These are phyloP conservation scores for Lutjanus erythropterus DNA, from an alignment of 2,113 vertebrate genomes.

Conservation along the genomic window DNA sequence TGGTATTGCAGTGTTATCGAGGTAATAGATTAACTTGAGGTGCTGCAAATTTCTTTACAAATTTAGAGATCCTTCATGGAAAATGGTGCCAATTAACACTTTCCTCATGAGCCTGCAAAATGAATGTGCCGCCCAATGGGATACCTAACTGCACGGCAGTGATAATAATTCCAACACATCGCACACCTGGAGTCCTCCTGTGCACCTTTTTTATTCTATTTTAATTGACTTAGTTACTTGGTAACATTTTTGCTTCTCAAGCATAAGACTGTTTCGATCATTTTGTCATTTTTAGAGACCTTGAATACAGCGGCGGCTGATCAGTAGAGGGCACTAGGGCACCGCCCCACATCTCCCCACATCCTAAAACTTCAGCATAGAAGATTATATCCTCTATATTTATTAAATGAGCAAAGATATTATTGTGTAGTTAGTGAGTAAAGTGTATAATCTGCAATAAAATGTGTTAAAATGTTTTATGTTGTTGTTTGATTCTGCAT, in stretches of 20 bases:
- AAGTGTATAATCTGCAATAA: too few relatives aligned
- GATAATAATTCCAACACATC: constrained; percentile 7
- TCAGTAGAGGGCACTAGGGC: too few relatives aligned
- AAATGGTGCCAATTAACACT: constrained; percentile 31
- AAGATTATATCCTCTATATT: too few relatives aligned
- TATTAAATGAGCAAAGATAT: too few relatives aligned
- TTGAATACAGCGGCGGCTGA: too few relatives aligned
- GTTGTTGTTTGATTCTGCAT: too few relatives aligned
- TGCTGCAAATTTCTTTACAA: not conserved
- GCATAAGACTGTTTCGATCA: not conserved
- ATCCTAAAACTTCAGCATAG: too few relatives aligned
- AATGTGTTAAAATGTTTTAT: too few relatives aligned
- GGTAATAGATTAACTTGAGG: not conserved
- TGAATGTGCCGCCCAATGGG: not conserved
- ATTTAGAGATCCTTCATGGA: not conserved
- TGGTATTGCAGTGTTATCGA: not conserved
- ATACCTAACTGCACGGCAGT: not conserved
- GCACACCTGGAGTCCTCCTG: not conserved
- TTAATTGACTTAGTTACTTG: not conserved
- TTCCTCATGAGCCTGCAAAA: not conserved
- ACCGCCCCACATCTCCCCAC: too few relatives aligned
- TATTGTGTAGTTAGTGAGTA: too few relatives aligned
- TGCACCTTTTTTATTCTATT: not conserved
- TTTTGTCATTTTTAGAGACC: not conserved
- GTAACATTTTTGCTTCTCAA: not conserved